These are phyloP conservation scores for Sebastes reedi DNA, from an alignment of 2,797 vertebrate genomes.

Conservation along the genomic window DNA sequence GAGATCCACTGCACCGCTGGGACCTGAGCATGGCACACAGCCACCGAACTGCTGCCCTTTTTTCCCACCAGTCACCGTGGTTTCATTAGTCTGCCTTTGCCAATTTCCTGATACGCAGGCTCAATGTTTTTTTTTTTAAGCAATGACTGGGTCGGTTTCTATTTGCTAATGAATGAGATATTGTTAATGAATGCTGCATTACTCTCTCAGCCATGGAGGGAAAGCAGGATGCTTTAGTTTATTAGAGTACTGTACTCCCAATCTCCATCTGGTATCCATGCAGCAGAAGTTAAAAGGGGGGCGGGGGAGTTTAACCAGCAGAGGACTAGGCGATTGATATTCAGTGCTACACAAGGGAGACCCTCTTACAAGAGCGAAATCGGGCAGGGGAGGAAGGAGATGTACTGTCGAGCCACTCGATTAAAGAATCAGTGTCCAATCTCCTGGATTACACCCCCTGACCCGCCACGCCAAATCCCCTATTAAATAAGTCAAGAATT, in stretches of 20 bases:
- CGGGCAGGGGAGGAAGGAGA: constrained; percentile 39
- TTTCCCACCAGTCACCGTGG: constrained; percentile 53
- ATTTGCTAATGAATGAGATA: constrained; percentile 59
- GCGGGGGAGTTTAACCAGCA: neutral
- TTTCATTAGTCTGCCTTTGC: constrained; percentile 59
- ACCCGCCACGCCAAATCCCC: constrained; percentile 72
- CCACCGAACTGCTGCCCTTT: constrained; percentile 50
- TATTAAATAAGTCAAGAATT: constrained; percentile 72
- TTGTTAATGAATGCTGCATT: constrained; percentile 60
- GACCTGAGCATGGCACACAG: constrained; percentile 51
- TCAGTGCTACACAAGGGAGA: constrained; percentile 56
- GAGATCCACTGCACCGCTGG: constrained; percentile 46
- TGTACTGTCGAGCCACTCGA: constrained; percentile 62
- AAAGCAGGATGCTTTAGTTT: constrained; percentile 36
- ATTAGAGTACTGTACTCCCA: constrained; percentile 51
- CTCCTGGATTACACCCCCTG: constrained; percentile 74
- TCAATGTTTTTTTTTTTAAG: constrained; percentile 29
- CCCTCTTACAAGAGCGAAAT: constrained; percentile 45
- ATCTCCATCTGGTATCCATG: constrained; percentile 63
- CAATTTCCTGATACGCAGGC: constrained; percentile 58
- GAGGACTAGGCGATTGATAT: constrained; percentile 61
- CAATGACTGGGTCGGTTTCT: constrained; percentile 47
- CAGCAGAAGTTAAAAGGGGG: constrained; percentile 23
- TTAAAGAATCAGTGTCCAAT: constrained; percentile 78
- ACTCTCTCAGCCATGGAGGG: constrained; percentile 47